These are phyloP conservation scores for Stictonetta naevosa DNA, from an alignment of 2,113 vertebrate genomes.

Conservation along the genomic window DNA sequence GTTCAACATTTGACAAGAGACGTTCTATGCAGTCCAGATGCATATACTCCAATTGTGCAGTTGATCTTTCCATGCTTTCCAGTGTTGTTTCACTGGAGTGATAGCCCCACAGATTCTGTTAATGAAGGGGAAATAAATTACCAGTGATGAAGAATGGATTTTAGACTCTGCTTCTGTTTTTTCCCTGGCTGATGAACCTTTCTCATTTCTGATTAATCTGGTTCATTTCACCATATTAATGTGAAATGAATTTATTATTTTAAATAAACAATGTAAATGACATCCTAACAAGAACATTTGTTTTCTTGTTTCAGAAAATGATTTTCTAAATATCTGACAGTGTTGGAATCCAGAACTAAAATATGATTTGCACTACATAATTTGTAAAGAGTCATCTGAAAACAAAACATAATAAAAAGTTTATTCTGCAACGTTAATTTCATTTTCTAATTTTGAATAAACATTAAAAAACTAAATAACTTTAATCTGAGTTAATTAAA, in stretches of 20 bases:
- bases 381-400: not conserved
- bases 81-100: not conserved
- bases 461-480: not conserved
- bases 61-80: not conserved
- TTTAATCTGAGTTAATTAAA: not conserved
- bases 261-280: not conserved
- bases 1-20: not conserved
- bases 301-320: not conserved
- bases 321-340: not conserved
- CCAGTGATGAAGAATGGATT: not conserved
- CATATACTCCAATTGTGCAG: not conserved
- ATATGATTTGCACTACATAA: not conserved
- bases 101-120: not conserved
- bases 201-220: not conserved
- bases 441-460: not conserved
- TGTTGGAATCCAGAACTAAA: not conserved
- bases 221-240: not conserved
- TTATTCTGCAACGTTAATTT: not conserved
- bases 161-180: not conserved
- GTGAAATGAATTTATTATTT: not conserved
- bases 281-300: not conserved
- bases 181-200: not conserved
- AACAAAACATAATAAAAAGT: not conserved
- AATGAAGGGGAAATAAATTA: not conserved
- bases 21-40: not conserved